Conservation (phyloP, 2,888 invertebrate species). For the Phrixothrix hirtus region DNA sequence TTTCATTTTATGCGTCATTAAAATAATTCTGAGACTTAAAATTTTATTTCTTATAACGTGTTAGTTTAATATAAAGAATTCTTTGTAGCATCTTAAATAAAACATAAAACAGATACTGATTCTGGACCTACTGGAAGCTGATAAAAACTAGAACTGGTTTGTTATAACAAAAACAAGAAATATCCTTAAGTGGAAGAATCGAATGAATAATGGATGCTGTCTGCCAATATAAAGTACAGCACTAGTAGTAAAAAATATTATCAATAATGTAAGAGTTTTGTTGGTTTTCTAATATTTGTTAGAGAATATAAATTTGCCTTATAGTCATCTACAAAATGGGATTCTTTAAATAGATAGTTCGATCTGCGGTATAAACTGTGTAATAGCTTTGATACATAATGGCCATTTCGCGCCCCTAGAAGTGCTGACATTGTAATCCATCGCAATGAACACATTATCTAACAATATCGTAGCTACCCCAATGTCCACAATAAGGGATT, state of each 20-base stretch:
- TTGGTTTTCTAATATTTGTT: neutral
- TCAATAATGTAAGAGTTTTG: neutral
- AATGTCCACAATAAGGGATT: constrained; percentile 33
- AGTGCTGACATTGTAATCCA: constrained; percentile 32
- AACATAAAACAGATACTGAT: constrained; percentile 26
- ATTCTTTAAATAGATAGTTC: constrained; percentile 20
- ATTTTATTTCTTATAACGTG: too few relatives aligned
- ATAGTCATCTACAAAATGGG: too few relatives aligned
- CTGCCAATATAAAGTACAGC: constrained; percentile 1
- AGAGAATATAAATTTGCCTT: neutral
- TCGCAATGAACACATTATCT: constrained; percentile 33
- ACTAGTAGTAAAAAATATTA: neutral
- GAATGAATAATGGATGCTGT: constrained; percentile 24
- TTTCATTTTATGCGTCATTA: constrained; percentile 14
- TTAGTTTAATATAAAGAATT: neutral
- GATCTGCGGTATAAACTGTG: constrained; percentile 14
- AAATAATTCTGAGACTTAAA: constrained; percentile 5
- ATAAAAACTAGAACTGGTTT: constrained; percentile 32
- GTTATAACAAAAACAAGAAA: constrained; percentile 24
- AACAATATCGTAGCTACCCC: constrained; percentile 32
- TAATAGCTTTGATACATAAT: constrained; percentile 23
- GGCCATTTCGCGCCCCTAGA: constrained; percentile 28
- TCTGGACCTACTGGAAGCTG: constrained; percentile 7
- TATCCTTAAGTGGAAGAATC: constrained; percentile 24
- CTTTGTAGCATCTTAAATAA: constrained; percentile 23